Base-by-base conservation (phyloP, 2,797 vertebrate species). In the Pipistrellus pygmaeus region DNA sequence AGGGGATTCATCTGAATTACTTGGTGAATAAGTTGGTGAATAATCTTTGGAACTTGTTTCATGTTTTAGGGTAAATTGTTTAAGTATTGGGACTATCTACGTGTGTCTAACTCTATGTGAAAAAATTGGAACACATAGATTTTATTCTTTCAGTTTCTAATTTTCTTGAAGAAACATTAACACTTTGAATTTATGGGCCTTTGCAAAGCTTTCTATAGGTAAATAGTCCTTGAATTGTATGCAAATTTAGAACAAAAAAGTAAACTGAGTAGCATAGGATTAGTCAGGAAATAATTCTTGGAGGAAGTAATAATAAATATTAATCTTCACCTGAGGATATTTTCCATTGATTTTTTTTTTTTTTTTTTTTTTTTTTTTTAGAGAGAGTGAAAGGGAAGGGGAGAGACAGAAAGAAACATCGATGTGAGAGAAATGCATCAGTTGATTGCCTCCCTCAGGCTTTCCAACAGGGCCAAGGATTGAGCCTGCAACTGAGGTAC, bases 111-210 rank as follows among this genome's bases (percentile, higher is more conserved):
- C 32, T 89, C 88, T 83, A 25, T 94, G 44, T 75, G n/a, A 83
- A 76, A 85, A 25, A 95, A 77, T 81, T 78, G 8, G n/a, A 90
- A 38, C 44, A 68, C 2, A 1, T 10, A 27, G 66, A 68, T 93
- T 90, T 93, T 77, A 78, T 83, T 86, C 64, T 87, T 69, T 27
- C 76, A 90, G 32, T 69, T 96, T 92, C 41, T 93, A 48, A 86
- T 83, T 88, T 84, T 96, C 60, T 84, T 91, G 71, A 85, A 57
- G 68, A 93, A 92, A 90, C 8, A 51, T 20, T 55, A 35, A 81
- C 18, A 66, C 38, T 90, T 85, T 27, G 69, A 53, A 81, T 10
- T 68, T 17, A 20, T 0, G 1, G 66, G 46, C 44, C 64, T 91
- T 82, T 81, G 53, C 46, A 93, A 75, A 96, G 64, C 53, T 62